phyloP scores from a whole-genome alignment of 2,797 vertebrate genomes.

The Streptopelia turtur region DNA sequence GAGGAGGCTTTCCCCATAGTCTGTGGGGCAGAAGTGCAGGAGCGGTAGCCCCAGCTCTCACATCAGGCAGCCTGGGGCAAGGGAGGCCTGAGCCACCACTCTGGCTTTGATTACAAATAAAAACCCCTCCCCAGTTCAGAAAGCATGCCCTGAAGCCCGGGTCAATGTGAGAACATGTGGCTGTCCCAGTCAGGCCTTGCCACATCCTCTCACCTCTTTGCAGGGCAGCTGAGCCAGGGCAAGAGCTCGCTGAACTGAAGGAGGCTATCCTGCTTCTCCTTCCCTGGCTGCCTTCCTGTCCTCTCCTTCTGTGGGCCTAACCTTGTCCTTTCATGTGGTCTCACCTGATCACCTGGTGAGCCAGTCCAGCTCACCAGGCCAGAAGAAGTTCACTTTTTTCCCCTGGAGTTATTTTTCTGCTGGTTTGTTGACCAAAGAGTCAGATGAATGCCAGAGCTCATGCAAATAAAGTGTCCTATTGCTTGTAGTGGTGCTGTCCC shows the following conservation, averaged over 20 bases:
- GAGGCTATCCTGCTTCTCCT: neutral
- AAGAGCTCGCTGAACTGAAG: neutral
- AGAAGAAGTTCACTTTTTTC: neutral
- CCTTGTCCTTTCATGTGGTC: neutral
- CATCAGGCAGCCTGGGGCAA: neutral
- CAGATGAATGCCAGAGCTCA: neutral
- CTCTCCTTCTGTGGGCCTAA: neutral
- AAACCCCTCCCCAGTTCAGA: neutral
- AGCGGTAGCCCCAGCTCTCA: neutral
- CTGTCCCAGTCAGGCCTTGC: neutral
- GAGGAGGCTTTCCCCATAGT: neutral
- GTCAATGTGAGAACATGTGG: neutral
- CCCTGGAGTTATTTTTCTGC: neutral
- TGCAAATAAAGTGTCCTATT: neutral
- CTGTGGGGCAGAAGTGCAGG: neutral
- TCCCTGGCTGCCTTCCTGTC: neutral
- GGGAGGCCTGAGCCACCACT: too few species aligned
- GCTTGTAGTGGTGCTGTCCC: neutral
- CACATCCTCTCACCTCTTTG: fast-evolving
- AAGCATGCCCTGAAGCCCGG: neutral
- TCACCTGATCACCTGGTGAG: neutral
- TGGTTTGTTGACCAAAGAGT: neutral
- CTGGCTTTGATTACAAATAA: neutral
- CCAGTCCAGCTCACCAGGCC: neutral
- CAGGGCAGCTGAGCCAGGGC: neutral